A percentile compares a stretch with the other conserved stretches of the same genome.
These are phyloP conservation scores for Campylorhamphus procurvoides DNA, from an alignment of 2,113 vertebrate species.

Conservation along the genomic window DNA sequence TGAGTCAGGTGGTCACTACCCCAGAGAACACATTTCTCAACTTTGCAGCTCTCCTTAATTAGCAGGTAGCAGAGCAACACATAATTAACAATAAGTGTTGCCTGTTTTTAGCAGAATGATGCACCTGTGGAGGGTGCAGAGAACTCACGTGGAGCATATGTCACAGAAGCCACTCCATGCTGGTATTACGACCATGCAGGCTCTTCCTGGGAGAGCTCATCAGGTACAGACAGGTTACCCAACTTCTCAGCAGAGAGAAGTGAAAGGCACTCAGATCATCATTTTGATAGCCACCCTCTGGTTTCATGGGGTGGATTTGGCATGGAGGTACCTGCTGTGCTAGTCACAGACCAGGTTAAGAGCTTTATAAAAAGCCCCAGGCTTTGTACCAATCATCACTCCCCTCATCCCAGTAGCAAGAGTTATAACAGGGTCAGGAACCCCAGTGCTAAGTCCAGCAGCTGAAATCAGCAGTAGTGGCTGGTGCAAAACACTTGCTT, in stretches of 20 bases:
- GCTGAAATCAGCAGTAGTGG: background rate
- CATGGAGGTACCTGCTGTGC: background rate
- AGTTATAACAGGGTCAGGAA: background rate
- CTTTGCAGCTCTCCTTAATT: background rate
- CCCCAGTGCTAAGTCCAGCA: background rate
- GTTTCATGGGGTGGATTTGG: background rate
- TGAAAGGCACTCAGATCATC: background rate
- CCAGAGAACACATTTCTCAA: background rate
- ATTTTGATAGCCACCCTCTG: background rate
- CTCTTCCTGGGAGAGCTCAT: background rate
- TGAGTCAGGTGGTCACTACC: background rate
- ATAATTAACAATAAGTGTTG: background rate
- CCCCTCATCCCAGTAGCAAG: background rate
- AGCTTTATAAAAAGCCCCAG: background rate
- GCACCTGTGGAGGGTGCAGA: background rate
- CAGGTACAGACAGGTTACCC: background rate
- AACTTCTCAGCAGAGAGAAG: background rate
- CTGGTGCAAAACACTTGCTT: background rate
- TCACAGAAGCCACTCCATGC: background rate
- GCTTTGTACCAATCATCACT: background rate
- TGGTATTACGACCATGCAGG: accelerated
- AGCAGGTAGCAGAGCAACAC: background rate
- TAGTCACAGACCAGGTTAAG: accelerated
- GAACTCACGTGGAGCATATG: background rate
- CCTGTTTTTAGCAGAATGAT: background rate